Percentiles rank a stretch among this genome's conserved stretches.
These are phyloP conservation scores for Drosophila sulfurigaster DNA, from an alignment of 1,140 invertebrate species.

Conservation along the genomic window DNA sequence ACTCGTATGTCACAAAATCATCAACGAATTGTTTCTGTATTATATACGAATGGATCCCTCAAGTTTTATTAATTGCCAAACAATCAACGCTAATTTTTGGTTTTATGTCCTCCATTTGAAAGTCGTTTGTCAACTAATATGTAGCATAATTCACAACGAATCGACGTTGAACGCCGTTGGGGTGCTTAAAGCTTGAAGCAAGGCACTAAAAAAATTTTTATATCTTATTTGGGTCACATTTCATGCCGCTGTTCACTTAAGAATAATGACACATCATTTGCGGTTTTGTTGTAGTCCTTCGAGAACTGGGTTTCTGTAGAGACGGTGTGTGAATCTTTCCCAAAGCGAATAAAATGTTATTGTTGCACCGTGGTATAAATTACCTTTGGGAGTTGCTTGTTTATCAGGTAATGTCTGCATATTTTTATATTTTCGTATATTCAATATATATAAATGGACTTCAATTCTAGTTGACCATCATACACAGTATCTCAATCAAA, in stretches of 20 bases:
- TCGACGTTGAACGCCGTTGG: constrained; percentile 25
- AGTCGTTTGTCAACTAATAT: constrained; percentile 80
- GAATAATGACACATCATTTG: constrained; percentile 82
- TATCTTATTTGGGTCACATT: constrained; percentile 83
- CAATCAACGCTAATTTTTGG: constrained; percentile 77
- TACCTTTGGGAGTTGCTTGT: constrained; percentile 74
- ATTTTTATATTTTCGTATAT: neutral
- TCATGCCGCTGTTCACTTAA: constrained; percentile 77
- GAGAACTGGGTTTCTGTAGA: constrained; percentile 14
- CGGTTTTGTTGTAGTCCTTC: constrained; percentile 61
- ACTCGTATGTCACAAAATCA: too few species aligned
- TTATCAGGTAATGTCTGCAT: constrained; percentile 56
- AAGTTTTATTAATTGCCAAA: constrained; percentile 77
- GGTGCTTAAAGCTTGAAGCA: constrained; percentile 68
- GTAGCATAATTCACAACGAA: constrained; percentile 67
- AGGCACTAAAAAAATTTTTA: constrained; percentile 76
- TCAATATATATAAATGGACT: neutral
- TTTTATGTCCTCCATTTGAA: constrained; percentile 72
- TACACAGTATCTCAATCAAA: too few species aligned
- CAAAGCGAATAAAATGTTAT: constrained; percentile 81
- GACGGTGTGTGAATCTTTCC: constrained; percentile 67
- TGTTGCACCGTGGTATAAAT: constrained; percentile 72
- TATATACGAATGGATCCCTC: neutral
- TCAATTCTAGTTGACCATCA: too few species aligned
- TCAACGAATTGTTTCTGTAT: too few species aligned